A percentile compares a stretch with the other conserved stretches of the same genome.
phyloP scores from a whole-genome alignment of 2,797 vertebrate genomes.

The Tapirus indicus region DNA sequence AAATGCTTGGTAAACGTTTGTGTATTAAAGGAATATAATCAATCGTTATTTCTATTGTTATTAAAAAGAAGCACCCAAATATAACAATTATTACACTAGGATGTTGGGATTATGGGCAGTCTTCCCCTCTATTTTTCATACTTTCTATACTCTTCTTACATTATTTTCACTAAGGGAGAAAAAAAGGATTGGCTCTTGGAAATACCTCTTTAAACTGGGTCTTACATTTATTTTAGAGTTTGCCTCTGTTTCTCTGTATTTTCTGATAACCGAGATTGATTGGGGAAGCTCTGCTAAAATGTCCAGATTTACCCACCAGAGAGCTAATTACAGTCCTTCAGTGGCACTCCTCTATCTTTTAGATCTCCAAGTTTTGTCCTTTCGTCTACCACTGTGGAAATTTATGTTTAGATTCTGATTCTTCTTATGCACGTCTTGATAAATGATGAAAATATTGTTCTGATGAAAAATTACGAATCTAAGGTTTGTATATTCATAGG shows the following conservation, averaged over 20 bases:
- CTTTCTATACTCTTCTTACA: conserved; percentile 1
- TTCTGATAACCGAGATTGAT: conserved; percentile 67
- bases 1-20: neutral
- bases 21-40: conserved; percentile 6
- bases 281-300: conserved; percentile 56
- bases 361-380: conserved; percentile 53
- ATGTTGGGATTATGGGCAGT: neutral
- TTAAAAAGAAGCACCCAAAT: neutral
- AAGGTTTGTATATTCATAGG: conserved; percentile 60
- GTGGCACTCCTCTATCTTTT: conserved; percentile 28
- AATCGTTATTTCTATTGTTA: conserved; percentile 40
- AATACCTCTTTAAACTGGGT: conserved; percentile 30
- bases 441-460: conserved; percentile 66
- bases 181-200: conserved; percentile 19
- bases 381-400: conserved; percentile 59
- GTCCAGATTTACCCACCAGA: conserved; percentile 49
- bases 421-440: conserved; percentile 55
- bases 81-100: neutral
- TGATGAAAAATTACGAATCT: conserved; percentile 60
- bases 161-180: conserved; percentile 13
- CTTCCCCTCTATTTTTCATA: conserved; percentile 6
- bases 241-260: conserved; percentile 48
- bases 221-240: conserved; percentile 43
- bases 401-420: conserved; percentile 60
- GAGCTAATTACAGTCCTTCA: conserved; percentile 68